Evolutionary conservation across 2,888 invertebrate species (phyloP).

Genomic region (Rhogogaster chlorosoma): DNA sequence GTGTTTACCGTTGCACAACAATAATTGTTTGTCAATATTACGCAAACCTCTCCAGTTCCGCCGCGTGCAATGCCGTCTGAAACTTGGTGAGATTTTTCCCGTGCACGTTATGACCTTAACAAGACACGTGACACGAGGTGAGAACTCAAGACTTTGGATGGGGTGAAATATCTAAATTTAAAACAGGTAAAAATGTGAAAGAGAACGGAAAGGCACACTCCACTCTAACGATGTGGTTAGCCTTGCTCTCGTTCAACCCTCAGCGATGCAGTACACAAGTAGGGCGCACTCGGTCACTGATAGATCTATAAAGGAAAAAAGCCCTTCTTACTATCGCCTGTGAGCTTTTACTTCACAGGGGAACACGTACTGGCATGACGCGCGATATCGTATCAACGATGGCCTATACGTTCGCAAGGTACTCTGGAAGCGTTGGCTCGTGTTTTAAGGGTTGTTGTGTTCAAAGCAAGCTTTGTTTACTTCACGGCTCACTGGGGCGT

Average conservation of each 20-base stretch:
- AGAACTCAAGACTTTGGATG: neutral
- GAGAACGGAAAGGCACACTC: neutral
- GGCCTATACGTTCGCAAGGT: slow-evolving; percentile 22
- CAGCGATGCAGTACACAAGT: slow-evolving; percentile 36
- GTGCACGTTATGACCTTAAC: neutral
- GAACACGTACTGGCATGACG: slow-evolving; percentile 17
- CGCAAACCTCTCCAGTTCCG: neutral
- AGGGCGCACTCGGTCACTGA: slow-evolving; percentile 33
- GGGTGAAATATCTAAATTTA: neutral
- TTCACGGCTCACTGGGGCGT: slow-evolving; percentile 57
- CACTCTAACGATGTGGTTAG: slow-evolving; percentile 8
- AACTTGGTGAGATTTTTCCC: neutral
- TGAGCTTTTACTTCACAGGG: slow-evolving; percentile 15
- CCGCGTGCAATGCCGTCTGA: neutral
- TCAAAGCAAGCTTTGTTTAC: slow-evolving; percentile 61
- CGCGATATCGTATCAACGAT: slow-evolving; percentile 42
- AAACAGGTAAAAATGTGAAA: neutral
- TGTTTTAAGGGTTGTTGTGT: slow-evolving; percentile 50
- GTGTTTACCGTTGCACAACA: slow-evolving; percentile 65
- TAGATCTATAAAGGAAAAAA: slow-evolving; percentile 22
- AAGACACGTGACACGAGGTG: neutral
- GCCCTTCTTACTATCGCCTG: slow-evolving; percentile 16
- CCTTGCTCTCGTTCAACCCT: slow-evolving; percentile 21
- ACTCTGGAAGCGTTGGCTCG: slow-evolving; percentile 38
- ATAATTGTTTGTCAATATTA: slow-evolving; percentile 67